A percentile compares a stretch with the other conserved stretches of the same genome.
Conservation (phyloP, 2,113 vertebrate species). For the Semicossyphus pulcher region DNA sequence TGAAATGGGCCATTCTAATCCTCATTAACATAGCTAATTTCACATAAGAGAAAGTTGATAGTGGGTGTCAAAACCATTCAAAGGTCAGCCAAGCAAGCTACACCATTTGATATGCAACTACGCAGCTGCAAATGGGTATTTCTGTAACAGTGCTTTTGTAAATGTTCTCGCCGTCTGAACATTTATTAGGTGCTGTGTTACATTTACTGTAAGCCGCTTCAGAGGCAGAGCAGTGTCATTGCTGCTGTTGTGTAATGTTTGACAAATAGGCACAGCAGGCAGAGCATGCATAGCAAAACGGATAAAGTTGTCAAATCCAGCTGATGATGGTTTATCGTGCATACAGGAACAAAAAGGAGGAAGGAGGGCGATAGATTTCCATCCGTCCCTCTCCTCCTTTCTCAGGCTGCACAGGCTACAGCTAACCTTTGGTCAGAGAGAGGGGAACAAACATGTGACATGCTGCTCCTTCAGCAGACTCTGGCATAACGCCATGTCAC, state of each 20-base stretch:
- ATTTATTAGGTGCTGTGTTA: background rate
- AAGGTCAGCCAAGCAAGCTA: conserved; percentile 60
- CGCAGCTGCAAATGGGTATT: background rate
- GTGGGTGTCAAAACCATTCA: conserved; percentile 67
- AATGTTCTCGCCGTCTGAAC: conserved; percentile 10
- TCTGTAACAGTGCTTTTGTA: background rate
- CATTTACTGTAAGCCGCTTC: background rate
- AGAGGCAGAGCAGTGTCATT: background rate
- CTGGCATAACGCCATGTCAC: conserved; percentile 35
- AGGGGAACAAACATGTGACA: conserved; percentile 31
- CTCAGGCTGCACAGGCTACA: background rate
- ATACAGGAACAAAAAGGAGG: background rate
- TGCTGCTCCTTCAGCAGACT: conserved; percentile 30
- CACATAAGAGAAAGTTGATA: conserved; percentile 71
- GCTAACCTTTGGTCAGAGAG: conserved; percentile 52
- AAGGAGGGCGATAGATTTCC: conserved; percentile 24
- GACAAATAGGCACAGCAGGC: conserved; percentile 1
- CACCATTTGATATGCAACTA: conserved; percentile 12
- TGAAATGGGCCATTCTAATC: conserved; percentile 76
- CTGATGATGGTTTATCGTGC: background rate
- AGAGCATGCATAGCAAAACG: background rate
- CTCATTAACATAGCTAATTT: conserved; percentile 78
- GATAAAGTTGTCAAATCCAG: conserved; percentile 23
- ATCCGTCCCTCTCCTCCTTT: background rate
- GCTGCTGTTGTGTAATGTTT: background rate